Conservation (phyloP, 2,888 invertebrate genomes). For the Lasioglossum figueresi region DNA sequence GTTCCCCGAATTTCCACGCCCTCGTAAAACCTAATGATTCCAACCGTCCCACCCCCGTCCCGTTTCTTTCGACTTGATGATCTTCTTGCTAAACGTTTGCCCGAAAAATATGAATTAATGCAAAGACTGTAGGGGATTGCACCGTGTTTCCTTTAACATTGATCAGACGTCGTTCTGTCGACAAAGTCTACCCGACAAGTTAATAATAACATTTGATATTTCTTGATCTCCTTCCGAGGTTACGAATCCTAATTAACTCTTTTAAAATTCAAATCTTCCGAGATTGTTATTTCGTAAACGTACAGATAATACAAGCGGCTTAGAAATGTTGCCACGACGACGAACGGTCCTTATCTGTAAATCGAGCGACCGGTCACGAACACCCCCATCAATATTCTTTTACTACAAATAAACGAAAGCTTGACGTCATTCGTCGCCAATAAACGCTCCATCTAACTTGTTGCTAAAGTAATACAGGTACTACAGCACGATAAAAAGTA, state of each 20-base stretch:
- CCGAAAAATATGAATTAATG: background rate
- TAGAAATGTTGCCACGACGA: background rate
- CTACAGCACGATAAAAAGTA: background rate
- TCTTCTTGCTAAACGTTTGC: background rate
- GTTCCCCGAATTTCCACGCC: background rate
- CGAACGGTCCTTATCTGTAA: background rate
- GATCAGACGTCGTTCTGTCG: background rate
- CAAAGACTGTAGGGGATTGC: background rate
- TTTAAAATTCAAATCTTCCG: background rate
- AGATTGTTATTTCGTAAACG: background rate
- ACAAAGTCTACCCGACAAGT: too few relatives aligned
- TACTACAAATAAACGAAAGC: background rate
- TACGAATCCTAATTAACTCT: background rate
- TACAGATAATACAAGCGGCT: background rate
- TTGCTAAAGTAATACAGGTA: background rate
- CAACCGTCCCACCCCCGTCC: background rate
- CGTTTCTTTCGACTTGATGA: background rate
- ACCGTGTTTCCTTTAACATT: too few relatives aligned
- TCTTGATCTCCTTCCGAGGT: background rate
- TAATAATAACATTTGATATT: too few relatives aligned
- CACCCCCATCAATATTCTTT: background rate
- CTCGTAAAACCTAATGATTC: slow-evolving; percentile 3
- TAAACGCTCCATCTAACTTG: background rate
- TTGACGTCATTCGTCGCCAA: background rate
- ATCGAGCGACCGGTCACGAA: background rate